Evolutionary conservation across 2,888 invertebrate species (phyloP).

Genomic region (Aspidiotus destructor): DNA sequence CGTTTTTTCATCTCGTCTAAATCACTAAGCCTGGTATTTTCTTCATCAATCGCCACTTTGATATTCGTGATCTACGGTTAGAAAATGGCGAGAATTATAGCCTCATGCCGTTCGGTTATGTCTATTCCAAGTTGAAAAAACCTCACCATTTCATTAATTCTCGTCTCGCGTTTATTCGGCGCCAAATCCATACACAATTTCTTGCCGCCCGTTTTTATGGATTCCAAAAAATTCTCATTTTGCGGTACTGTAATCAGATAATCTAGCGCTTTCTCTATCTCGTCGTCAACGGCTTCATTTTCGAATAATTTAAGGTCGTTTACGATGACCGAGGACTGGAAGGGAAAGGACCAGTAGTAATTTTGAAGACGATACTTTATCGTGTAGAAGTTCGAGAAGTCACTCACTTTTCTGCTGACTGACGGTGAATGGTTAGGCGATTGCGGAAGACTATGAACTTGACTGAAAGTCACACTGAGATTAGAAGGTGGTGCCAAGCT

Average conservation of each 20-base stretch:
- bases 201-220: constrained; percentile 78
- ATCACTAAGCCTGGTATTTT: constrained; percentile 49
- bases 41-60: constrained; percentile 62
- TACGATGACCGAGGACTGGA: constrained; percentile 21
- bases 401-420: constrained; percentile 45
- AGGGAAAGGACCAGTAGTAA: background rate
- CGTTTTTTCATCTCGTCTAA: constrained; percentile 45
- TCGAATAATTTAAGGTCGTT: constrained; percentile 26
- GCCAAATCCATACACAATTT: constrained; percentile 64
- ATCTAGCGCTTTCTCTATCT: constrained; percentile 26
- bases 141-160: constrained; percentile 78
- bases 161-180: constrained; percentile 57
- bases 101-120: too few relatives aligned
- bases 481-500: constrained; percentile 54
- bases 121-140: background rate
- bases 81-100: background rate
- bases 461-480: constrained; percentile 43
- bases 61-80: constrained; percentile 57
- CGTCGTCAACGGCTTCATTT: constrained; percentile 20
- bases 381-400: background rate
- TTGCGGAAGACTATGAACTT: constrained; percentile 55
- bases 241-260: constrained; percentile 38
- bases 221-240: constrained; percentile 74
- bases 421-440: constrained; percentile 62
- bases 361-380: background rate